Evolutionary conservation across 1,140 invertebrate species (phyloP), one percentile per base, ranked within the genome.

Genomic region (Zaprionus tsacasi): DNA sequence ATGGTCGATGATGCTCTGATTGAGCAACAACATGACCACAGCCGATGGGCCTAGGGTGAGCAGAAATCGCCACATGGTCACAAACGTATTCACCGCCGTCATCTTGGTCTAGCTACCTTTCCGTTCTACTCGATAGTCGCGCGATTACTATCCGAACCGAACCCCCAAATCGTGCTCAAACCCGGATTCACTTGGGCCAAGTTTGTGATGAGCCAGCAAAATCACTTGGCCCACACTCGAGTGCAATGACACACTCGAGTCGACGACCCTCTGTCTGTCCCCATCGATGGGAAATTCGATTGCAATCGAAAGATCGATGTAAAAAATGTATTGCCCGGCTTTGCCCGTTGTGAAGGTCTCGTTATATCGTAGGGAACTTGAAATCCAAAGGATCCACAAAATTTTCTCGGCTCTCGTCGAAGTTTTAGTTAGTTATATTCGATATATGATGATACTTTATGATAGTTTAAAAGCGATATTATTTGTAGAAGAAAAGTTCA

Each of bases 41-140:
- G 96, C 91, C 45, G 95, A 94, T 8, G 95, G 94, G 0, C 95
- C 93, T 6, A 95, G 92, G 0, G 94, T 94, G 59, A 95, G 91
- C 43, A 95, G 92, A 54, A 96, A 96, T 56, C 96, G 93, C 78
- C 89, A 82, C 60, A 88, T 76, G 30, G 92, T 78, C 55, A 82
- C 75, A 2, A 89, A 76, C 8, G 82, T 91, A 12, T 82, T 87
- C 6, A 81, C 40, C 21, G 76, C 63, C 35, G 79, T 59, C 91
- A 92, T 92, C 15, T 40, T 66, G 1, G 21, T 30, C 7, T 45
- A 8, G n/a, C n/a, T 15, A 8, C n/a, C n/a, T 7, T 7, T 21
- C 40, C 27, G 52, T 48, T 12, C 10, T 11, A 7, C 6, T 50
- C 45, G 45, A 50, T 21, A 12, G 45, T 50, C 10, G 15, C 45